A percentile compares a stretch with the other conserved stretches of the same genome.
phyloP scores from a whole-genome alignment of 2,113 vertebrate genomes.

The Salvelinus namaycush region DNA sequence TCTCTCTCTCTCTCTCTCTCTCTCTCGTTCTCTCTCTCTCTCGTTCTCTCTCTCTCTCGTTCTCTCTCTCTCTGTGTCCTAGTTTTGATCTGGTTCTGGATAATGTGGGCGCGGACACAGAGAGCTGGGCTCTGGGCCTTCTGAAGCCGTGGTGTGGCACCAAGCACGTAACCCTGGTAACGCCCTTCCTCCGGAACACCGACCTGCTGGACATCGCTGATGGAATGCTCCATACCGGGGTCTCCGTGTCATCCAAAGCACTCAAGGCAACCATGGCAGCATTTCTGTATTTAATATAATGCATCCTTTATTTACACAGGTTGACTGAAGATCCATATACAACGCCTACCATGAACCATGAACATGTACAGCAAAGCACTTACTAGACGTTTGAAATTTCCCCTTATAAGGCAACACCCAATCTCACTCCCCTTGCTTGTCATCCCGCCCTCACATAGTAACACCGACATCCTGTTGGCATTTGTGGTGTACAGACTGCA shows the following conservation, averaged over 20 bases:
- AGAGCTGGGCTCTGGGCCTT: constrained; percentile 82
- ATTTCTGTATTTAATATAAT: neutral
- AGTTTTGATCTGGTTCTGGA: constrained; percentile 91
- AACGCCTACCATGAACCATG: too few species aligned
- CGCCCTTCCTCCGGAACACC: constrained; percentile 92
- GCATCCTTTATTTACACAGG: neutral
- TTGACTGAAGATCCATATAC: too few species aligned
- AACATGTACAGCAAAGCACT: too few species aligned
- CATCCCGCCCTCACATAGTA: too few species aligned
- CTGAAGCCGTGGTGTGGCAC: constrained; percentile 93
- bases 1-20: neutral
- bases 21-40: too few species aligned
- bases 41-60: neutral
- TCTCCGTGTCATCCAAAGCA: constrained; percentile 82
- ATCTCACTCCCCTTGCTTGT: neutral
- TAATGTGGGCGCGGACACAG: constrained; percentile 88
- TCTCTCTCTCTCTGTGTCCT: neutral
- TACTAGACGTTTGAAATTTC: too few species aligned
- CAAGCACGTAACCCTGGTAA: constrained; percentile 90
- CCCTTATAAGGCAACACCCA: neutral
- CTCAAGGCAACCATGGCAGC: constrained; percentile 78
- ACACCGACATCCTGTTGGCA: too few species aligned
- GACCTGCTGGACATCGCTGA: constrained; percentile 90
- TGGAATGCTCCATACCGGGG: constrained; percentile 87
- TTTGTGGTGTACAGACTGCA: neutral